phyloP scores from a whole-genome alignment of 2,797 vertebrate species.

The Pantherophis alleghaniensis region DNA sequence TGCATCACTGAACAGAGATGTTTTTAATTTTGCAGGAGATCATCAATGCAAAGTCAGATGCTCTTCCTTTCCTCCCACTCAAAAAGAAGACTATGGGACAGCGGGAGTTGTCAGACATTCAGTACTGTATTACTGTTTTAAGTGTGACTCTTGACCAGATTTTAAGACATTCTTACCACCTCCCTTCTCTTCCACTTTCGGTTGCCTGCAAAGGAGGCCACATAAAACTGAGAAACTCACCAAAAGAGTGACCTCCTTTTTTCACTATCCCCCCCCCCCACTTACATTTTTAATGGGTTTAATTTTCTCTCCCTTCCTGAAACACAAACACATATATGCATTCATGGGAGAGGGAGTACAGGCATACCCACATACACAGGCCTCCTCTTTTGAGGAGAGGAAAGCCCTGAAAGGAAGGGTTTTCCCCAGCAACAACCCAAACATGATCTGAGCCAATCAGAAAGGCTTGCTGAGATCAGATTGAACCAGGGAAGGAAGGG shows the following conservation, averaged over 20 bases:
- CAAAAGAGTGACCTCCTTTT: conserved; percentile 34
- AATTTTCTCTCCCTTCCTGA: conserved; percentile 35
- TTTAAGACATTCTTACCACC: background rate
- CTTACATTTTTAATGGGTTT: conserved; percentile 55
- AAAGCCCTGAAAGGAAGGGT: background rate
- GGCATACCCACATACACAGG: background rate
- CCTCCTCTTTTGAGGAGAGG: background rate
- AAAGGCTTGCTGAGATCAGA: conserved; percentile 59
- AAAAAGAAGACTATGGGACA: background rate
- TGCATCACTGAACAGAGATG: background rate
- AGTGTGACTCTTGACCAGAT: background rate
- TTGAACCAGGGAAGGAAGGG: conserved; percentile 52
- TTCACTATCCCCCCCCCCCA: conserved; percentile 28
- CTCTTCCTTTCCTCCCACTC: background rate
- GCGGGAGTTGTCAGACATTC: background rate
- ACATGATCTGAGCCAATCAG: conserved; percentile 62
- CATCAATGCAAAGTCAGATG: background rate
- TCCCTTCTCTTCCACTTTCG: background rate
- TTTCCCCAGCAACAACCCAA: conserved; percentile 65
- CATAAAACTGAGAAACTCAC: conserved; percentile 32
- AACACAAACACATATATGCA: background rate
- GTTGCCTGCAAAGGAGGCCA: conserved; percentile 24
- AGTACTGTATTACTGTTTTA: background rate
- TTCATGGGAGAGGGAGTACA: background rate
- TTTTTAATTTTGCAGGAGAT: background rate